Percentiles rank a stretch among this genome's conserved stretches.
These are phyloP conservation scores for Thymelicus sylvestris DNA, from an alignment of 2,888 invertebrate genomes.

Conservation along the genomic window DNA sequence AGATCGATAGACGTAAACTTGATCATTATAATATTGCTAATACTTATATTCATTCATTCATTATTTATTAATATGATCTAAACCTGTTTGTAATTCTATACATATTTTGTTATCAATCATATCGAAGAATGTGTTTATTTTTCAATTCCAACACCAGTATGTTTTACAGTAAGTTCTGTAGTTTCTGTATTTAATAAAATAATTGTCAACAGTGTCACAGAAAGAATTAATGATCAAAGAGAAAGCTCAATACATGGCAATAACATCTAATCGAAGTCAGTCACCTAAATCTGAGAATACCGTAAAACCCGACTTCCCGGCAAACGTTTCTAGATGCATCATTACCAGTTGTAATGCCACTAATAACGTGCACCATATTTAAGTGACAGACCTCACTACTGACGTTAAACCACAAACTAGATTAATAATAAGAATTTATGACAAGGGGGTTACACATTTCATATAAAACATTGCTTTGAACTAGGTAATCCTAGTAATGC, in stretches of 20 bases:
- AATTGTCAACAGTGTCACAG: background rate
- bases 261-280: conserved; percentile 13
- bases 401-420: background rate
- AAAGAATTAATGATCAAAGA: conserved; percentile 9
- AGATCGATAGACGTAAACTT: background rate
- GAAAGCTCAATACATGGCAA: conserved; percentile 9
- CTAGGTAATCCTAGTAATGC: too few species aligned
- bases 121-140: too few species aligned
- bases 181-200: too few species aligned
- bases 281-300: conserved; percentile 19
- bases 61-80: too few species aligned
- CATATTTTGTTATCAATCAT: too few species aligned
- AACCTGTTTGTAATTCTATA: too few species aligned
- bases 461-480: too few species aligned
- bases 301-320: conserved; percentile 19
- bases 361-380: background rate
- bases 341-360: conserved; percentile 8
- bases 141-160: too few species aligned
- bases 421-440: background rate
- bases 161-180: too few species aligned
- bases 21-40: too few species aligned
- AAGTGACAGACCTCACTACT: background rate
- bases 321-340: conserved; percentile 6
- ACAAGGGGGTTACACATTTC: background rate
- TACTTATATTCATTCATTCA: too few species aligned